A percentile compares a stretch with the other conserved stretches of the same genome.
phyloP scores from a whole-genome alignment of 2,113 vertebrate species.

The Paradoxurus hermaphroditus region DNA sequence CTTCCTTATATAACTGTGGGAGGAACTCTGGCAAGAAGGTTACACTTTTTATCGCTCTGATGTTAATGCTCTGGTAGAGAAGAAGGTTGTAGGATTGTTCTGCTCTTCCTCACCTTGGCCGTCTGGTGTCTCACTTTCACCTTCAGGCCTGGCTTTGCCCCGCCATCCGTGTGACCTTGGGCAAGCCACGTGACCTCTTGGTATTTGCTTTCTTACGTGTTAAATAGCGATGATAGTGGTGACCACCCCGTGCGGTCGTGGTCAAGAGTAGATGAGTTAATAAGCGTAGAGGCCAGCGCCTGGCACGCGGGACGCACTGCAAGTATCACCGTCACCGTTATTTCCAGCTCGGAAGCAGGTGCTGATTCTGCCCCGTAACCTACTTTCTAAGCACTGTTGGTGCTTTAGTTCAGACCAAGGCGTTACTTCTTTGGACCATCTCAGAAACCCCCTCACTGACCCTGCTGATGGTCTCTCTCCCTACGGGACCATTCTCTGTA shows the following conservation, averaged over 20 bases:
- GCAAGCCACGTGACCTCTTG: neutral
- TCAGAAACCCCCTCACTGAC: neutral
- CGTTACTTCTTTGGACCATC: neutral
- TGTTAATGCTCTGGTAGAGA: neutral
- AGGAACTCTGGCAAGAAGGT: neutral
- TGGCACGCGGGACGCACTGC: neutral
- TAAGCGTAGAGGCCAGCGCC: neutral
- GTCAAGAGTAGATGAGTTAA: neutral
- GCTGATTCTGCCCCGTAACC: neutral
- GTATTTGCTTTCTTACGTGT: neutral
- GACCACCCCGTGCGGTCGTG: accelerated
- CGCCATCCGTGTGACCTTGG: neutral
- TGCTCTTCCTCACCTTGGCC: neutral
- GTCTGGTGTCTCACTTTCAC: neutral
- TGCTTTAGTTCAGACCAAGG: neutral
- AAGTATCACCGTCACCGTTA: neutral
- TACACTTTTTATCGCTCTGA: neutral
- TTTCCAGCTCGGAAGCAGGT: neutral
- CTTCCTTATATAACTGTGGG: neutral
- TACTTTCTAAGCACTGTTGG: neutral
- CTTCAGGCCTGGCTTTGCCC: neutral
- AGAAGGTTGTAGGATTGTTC: neutral
- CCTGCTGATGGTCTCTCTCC: neutral
- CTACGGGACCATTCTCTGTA: accelerated
- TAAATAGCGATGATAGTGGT: neutral